Percentiles rank a stretch among this genome's conserved stretches.
phyloP scores from a whole-genome alignment of 2,888 invertebrate genomes.

The Acheta domesticus region DNA sequence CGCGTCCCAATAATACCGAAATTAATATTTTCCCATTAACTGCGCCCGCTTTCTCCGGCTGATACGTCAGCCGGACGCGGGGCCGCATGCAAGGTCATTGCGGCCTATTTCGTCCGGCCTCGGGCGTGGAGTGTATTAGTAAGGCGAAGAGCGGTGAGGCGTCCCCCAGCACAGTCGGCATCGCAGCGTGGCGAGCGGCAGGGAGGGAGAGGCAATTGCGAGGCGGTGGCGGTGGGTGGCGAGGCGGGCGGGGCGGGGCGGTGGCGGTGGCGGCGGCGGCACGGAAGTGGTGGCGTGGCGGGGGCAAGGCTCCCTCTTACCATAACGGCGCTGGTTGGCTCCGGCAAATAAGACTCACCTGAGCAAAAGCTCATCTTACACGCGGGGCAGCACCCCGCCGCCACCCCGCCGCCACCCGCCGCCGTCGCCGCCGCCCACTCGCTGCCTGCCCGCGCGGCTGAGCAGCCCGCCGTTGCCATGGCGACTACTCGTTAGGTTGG shows the following conservation, averaged over 20 bases:
- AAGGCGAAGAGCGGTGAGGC: not conserved
- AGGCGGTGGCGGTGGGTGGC: too few species aligned
- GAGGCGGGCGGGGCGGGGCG: too few species aligned
- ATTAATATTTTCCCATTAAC: too few species aligned
- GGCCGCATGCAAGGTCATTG: too few species aligned
- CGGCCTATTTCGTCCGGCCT: too few species aligned
- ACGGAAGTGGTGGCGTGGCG: too few species aligned
- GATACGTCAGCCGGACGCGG: too few species aligned
- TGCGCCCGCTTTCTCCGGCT: too few species aligned
- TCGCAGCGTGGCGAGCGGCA: too few species aligned
- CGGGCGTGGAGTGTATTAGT: not conserved
- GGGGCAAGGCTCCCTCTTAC: not conserved
- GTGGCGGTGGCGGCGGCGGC: too few species aligned
- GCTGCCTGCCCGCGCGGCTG: not conserved
- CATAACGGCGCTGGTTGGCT: slow-evolving; percentile 25
- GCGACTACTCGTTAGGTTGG: slow-evolving; percentile 26
- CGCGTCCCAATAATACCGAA: too few species aligned
- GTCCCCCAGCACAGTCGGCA: not conserved
- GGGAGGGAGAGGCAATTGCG: too few species aligned
- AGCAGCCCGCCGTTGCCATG: slow-evolving; percentile 24
- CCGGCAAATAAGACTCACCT: slow-evolving; percentile 29
- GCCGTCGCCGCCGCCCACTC: not conserved
- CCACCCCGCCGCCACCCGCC: not conserved
- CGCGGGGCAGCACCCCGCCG: not conserved
- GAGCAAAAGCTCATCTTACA: slow-evolving; percentile 28